Base-by-base conservation (phyloP, 2,113 vertebrate species). In the Pelecanoides urinatrix region DNA sequence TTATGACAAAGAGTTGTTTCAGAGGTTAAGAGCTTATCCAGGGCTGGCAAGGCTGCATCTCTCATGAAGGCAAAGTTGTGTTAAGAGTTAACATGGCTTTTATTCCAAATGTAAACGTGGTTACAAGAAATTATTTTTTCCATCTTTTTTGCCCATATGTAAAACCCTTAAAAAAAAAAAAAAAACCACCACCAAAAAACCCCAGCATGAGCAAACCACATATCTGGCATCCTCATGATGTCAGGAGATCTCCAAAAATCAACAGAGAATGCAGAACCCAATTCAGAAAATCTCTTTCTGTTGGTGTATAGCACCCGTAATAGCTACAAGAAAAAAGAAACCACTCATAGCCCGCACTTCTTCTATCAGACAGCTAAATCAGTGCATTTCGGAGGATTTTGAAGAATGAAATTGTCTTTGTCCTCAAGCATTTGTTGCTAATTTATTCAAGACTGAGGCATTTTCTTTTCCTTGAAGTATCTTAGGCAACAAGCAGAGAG, bases 71-170 rank as follows among this genome's bases (percentile, higher is more conserved):
- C 66, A 90, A 94, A 92, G 88, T 97, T 95, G 67, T 92, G 70
- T 89, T 94, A 97, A 95, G 96, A 97, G 97, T 96, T 97, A 97
- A 97, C 42, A 16, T 9, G 27, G 80, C 53, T 92, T 94, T 97
- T 96, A 91, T 97, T 97, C 91, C 86, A 95, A 95, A 95, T 56
- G 77, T 94, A 97, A 95, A 94, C 0, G 76, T 80, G 62, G 94
- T 96, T 95, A 68, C 40, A 91, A 96, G 52, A 89, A 93, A 70
- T 89, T 89, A 42, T 56, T 96, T 96, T 97, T 97, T 92, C 92
- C 94, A 91, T 96, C 83, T 89, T 93, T 89, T 94, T 94, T 97
- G 88, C 94, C 92, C 95, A 62, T 92, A 95, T 75, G 83, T 94
- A 87, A 92, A 96, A 94, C 84, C 53, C 80, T 96, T 91, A 4